These are phyloP conservation scores for Eristalinus aeneus DNA, from an alignment of 2,888 invertebrate genomes.

Conservation along the genomic window DNA sequence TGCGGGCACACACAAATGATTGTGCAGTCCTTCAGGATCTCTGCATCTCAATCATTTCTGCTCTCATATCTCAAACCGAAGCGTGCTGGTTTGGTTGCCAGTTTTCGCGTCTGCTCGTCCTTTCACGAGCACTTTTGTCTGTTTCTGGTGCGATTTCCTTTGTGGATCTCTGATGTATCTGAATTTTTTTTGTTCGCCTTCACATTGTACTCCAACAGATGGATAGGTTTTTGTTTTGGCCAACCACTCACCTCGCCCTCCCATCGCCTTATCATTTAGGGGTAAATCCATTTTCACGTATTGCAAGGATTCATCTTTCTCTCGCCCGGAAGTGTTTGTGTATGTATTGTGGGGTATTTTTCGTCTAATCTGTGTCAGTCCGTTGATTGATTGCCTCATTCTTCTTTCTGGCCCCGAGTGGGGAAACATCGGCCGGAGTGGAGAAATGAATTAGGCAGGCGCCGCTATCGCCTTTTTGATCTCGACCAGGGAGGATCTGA, in stretches of 20 bases:
- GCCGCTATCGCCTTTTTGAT: conserved; percentile 50
- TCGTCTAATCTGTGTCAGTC: conserved; percentile 57
- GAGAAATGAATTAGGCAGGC: conserved; percentile 26
- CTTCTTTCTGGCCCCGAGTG: conserved; percentile 20
- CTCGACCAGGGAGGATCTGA: conserved; percentile 30
- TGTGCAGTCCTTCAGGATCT: conserved; percentile 47
- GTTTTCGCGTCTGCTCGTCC: not conserved
- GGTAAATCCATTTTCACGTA: conserved; percentile 6
- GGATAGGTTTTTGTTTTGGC: not conserved
- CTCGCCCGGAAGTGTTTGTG: conserved; percentile 37
- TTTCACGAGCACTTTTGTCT: conserved; percentile 19
- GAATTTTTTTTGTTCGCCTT: not conserved
- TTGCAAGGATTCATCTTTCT: conserved; percentile 40
- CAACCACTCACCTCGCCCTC: not conserved
- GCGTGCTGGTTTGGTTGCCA: not conserved
- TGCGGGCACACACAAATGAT: conserved; percentile 46
- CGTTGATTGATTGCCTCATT: conserved; percentile 57
- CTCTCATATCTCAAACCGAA: conserved; percentile 6
- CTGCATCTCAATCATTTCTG: conserved; percentile 59
- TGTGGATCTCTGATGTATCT: conserved; percentile 34
- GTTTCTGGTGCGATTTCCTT: conserved; percentile 42
- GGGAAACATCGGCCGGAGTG: not conserved
- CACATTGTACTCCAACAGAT: not conserved
- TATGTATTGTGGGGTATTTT: conserved; percentile 45
- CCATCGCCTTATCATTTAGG: not conserved